Percentiles rank a stretch among this genome's conserved stretches.
Evolutionary conservation across 2,113 vertebrate genomes (phyloP).

Genomic region (Anolis carolinensis): DNA sequence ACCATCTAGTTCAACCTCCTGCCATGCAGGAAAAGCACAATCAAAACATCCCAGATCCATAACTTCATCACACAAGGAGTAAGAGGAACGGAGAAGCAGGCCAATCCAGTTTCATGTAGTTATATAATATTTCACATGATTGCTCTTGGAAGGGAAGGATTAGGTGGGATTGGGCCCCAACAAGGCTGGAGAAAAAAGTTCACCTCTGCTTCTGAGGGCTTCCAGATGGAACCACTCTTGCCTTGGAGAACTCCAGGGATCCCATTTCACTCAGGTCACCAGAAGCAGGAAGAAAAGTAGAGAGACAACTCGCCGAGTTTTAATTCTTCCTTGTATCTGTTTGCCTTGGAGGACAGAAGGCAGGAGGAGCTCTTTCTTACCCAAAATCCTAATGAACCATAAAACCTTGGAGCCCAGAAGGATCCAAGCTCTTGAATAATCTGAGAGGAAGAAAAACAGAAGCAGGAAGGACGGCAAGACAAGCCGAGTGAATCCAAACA

Average conservation of each 20-base stretch:
- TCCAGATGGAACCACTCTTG: neutral
- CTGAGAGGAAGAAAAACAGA: slow-evolving; percentile 19
- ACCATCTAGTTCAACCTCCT: no score
- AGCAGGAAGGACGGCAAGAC: slow-evolving; percentile 25
- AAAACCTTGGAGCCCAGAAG: slow-evolving; percentile 16
- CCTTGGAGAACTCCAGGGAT: neutral
- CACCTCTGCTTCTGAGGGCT: neutral
- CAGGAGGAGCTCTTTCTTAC: neutral
- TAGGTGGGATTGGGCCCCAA: neutral
- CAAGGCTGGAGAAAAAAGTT: neutral
- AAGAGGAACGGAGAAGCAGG: neutral
- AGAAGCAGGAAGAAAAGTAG: neutral
- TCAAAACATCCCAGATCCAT: no score
- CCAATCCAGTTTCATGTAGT: neutral
- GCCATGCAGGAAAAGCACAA: no score
- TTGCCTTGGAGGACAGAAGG: slow-evolving; percentile 5
- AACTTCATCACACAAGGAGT: no score
- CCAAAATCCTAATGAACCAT: neutral
- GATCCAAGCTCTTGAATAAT: neutral
- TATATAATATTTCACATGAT: neutral
- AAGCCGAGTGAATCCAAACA: slow-evolving; percentile 30
- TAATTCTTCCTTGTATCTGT: neutral
- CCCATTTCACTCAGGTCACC: neutral
- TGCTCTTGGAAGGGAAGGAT: neutral
- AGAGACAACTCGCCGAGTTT: neutral